A percentile compares a stretch with the other conserved stretches of the same genome.
phyloP scores from a whole-genome alignment of 2,113 vertebrate species.

The Paradisaea rubra region DNA sequence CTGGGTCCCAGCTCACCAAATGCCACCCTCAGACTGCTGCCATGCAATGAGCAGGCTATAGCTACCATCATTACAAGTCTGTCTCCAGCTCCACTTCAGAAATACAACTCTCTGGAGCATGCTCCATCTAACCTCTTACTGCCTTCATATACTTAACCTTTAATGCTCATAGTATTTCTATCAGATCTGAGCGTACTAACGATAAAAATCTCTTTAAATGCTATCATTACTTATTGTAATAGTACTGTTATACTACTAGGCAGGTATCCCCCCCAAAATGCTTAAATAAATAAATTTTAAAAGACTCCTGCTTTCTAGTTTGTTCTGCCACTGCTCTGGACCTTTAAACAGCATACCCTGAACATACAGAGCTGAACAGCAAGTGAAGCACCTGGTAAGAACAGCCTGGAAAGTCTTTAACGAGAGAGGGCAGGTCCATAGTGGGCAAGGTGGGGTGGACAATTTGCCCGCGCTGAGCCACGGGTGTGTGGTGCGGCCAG shows the following conservation, averaged over 20 bases:
- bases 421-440: accelerated
- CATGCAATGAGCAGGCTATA: neutral
- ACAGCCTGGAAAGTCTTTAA: neutral
- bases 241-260: neutral
- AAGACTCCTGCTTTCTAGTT: neutral
- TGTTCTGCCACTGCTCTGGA: neutral
- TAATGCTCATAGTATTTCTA: neutral
- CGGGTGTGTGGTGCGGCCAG: accelerated
- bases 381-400: neutral
- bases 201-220: neutral
- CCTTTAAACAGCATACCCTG: neutral
- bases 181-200: neutral
- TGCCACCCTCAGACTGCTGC: neutral
- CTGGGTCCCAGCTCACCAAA: neutral
- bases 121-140: neutral
- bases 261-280: neutral
- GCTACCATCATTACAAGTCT: neutral
- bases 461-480: accelerated
- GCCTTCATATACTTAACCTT: neutral
- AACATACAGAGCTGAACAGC: neutral
- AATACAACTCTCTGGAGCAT: neutral
- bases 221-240: neutral
- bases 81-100: neutral
- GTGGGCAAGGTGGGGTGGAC: neutral
- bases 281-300: neutral